Evolutionary conservation across 1,140 invertebrate genomes (phyloP).

Genomic region (Lucilia sericata): DNA sequence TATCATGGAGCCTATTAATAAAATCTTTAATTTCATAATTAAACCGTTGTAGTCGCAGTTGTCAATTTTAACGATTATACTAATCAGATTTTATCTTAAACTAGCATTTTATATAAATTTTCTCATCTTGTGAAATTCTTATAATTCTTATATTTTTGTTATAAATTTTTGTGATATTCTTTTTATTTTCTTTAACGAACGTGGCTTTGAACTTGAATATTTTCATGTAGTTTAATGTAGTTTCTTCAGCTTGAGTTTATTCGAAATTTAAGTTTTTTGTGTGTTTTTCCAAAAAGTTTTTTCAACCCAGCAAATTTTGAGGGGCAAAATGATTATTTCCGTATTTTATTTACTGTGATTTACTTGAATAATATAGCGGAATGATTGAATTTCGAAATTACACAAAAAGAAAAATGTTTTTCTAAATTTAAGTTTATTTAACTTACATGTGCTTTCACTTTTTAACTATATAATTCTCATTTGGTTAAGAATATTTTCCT

Average conservation of each 20-base stretch:
- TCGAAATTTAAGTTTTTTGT: not conserved
- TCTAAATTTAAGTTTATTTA: too few relatives aligned
- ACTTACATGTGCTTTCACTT: too few relatives aligned
- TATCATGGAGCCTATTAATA: too few relatives aligned
- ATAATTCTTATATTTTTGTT: not conserved
- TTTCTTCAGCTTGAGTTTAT: constrained; percentile 33
- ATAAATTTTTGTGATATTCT: not conserved
- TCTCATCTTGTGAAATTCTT: not conserved
- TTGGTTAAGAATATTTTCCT: too few relatives aligned
- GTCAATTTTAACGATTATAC: not conserved
- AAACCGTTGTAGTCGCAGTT: not conserved
- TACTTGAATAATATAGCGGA: too few relatives aligned
- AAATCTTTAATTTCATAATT: not conserved
- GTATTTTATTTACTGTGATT: too few relatives aligned
- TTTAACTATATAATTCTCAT: too few relatives aligned
- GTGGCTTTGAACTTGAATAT: constrained; percentile 43
- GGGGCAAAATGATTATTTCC: too few relatives aligned
- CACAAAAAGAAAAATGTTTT: too few relatives aligned
- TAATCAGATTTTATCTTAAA: constrained; percentile 33
- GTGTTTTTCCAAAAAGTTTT: not conserved
- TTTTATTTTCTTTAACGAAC: constrained; percentile 16
- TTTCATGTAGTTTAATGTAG: constrained; percentile 16
- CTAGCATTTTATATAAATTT: constrained; percentile 29
- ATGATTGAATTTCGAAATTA: too few relatives aligned
- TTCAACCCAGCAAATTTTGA: not conserved